Evolutionary conservation across 2,888 invertebrate genomes (phyloP), one percentile per base, ranked within the genome.

Genomic region (Syrphus vitripennis): DNA sequence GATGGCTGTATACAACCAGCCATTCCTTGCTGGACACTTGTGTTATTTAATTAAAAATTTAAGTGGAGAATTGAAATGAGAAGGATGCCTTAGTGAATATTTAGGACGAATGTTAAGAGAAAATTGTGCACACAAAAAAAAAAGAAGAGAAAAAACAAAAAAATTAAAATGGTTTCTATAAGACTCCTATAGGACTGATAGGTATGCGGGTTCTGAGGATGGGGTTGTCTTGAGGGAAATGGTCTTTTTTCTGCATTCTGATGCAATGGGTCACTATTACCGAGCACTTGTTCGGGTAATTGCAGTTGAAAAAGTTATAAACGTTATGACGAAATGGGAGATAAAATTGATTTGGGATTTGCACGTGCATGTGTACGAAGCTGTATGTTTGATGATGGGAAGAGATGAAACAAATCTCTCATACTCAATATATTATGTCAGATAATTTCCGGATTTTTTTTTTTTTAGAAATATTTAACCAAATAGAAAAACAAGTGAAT

Each of bases 1-100:
- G 59, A 3, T 34, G 0, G 14, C 12, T 34, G 9, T 31, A 4
- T 31, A 31, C 4, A 31, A 7, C 5, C 21, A 5, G 40, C 29
- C 14, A 48, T 37, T 61, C 26, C 42, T 31, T 59, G 65, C 69
- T 63, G 81, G 86, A 77, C 86, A 78, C 81, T 81, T 78, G 72
- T 55, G 86, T 81, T 82, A 77, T 86, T 86, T 86, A 86, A 86
- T 86, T 86, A 86, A 86, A 81, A 81, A 82, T 86, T 82, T 81
- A 86, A 82, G 81, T 86, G 77, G 50, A 19, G 70, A 81, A 86
- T 86, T 70, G 81, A 81, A 86, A 86, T 78, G 74, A 78, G 74
- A 31, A 57, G 86, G 69, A 82, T 70, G 81, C 81, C 72, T 86
- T 77, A 55, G 81, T 86, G 81, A 84, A 72, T 81, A 86, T 86